These are phyloP conservation scores for Lepidurus packardi DNA, from an alignment of 1,140 invertebrate genomes.

Conservation along the genomic window DNA sequence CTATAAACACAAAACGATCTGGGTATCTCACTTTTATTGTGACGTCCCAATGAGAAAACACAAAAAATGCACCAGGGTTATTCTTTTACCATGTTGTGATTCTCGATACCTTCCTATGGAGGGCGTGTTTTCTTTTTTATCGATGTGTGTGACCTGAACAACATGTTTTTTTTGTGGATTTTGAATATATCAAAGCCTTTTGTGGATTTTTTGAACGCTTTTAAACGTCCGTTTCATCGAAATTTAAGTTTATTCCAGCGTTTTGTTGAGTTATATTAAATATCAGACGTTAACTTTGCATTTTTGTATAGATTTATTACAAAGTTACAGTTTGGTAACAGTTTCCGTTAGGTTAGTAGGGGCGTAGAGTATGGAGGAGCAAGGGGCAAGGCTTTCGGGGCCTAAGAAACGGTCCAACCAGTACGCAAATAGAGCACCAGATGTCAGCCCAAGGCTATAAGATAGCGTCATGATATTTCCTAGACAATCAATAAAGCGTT, in stretches of 20 bases:
- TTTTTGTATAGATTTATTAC: neutral
- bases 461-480: constrained; percentile 90
- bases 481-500: constrained; percentile 43
- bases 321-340: neutral
- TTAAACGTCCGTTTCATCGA: no score
- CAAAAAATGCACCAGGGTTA: neutral
- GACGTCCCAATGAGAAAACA: neutral
- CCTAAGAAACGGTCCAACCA: constrained; percentile 67
- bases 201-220: no score
- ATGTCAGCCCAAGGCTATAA: constrained; percentile 75
- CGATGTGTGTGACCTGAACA: constrained; percentile 6
- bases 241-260: no score
- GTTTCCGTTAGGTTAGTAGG: constrained; percentile 1
- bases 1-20: neutral
- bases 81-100: neutral
- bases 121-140: neutral
- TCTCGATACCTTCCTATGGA: constrained; percentile 6
- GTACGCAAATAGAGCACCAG: constrained; percentile 75
- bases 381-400: constrained; percentile 40
- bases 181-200: neutral
- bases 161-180: neutral
- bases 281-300: neutral
- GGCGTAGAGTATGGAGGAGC: neutral
- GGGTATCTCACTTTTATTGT: neutral
- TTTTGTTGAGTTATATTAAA: neutral